Evolutionary conservation across 2,888 invertebrate genomes (phyloP), one percentile per base, ranked within the genome.

Genomic region (Stratiomys singularior): DNA sequence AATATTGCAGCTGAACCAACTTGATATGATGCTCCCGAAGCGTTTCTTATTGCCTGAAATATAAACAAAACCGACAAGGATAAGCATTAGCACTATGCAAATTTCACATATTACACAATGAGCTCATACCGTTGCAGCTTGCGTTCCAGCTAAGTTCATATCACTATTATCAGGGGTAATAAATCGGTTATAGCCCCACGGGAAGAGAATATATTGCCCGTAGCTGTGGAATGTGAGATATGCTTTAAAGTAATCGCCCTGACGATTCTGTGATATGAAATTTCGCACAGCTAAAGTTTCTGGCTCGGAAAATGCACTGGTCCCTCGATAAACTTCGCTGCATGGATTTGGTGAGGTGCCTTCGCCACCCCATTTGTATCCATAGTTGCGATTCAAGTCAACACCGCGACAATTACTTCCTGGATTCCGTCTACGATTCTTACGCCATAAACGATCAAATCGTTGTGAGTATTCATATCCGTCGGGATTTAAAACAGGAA

Each of bases 391-490:
- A 84, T 96, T 96, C 1, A 96, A 90, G 86, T 96, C 96, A 0
- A 93, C 92, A 0, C 96, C 96, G 0, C 91, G 87, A 82, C 95
- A 95, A 56, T 87, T 86, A 4, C 85, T 84, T 18, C 91, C 90
- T 60, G 91, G 92, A 0, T 87, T 89, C 84, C 85, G 88, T 82
- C 84, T 89, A 79, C 93, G 88, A 83, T 94, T 94, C 83, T 95
- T 94, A 72, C 94, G 89, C 96, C 96, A 97, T 84, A 96, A 88
- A 67, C 96, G 89, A 84, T 96, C 94, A 15, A 89, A 89, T 0
- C 90, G 92, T 85, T 95, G 95, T 0, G 95, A 92, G 86, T 94
- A 95, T 83, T 94, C 95, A 84, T 97, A 97, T 1, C 97, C 96
- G 84, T 97, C 94, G 9, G 95, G 95, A 86, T 95, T 95, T 78